Conservation (phyloP, 1,140 invertebrate genomes). For the Cherax destructor region DNA sequence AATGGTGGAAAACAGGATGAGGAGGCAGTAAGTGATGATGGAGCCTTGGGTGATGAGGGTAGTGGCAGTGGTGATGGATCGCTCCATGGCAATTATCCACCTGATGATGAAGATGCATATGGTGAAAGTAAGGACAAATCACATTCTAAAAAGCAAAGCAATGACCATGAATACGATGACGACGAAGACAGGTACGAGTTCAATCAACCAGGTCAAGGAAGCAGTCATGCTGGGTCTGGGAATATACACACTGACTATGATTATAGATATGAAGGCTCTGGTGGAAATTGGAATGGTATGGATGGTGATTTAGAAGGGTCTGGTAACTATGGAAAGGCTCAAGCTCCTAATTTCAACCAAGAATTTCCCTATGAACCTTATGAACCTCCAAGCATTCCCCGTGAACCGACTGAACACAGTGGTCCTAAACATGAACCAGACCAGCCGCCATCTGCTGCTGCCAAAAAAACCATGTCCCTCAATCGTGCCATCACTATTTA, state of each 20-base stretch:
- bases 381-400: background rate
- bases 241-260: background rate
- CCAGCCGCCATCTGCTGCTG: slow-evolving; percentile 50
- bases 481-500: slow-evolving; percentile 63
- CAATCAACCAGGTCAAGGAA: background rate
- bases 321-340: slow-evolving; percentile 5
- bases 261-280: slow-evolving; percentile 50
- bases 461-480: slow-evolving; percentile 65
- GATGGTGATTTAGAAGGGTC: slow-evolving; percentile 37
- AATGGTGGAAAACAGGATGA: slow-evolving; percentile 32
- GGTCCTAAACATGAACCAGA: slow-evolving; percentile 25
- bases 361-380: background rate
- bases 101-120: slow-evolving; percentile 68
- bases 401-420: slow-evolving; percentile 20
- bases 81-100: slow-evolving; percentile 50
- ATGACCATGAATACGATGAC: background rate
- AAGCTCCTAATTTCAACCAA: background rate
- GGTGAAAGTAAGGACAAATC: background rate
- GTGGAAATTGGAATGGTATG: slow-evolving; percentile 10
- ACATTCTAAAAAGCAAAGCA: background rate
- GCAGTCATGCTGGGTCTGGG: background rate
- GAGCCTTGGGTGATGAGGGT: slow-evolving; percentile 23
- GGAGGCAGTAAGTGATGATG: slow-evolving; percentile 42
- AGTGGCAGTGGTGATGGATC: slow-evolving; percentile 59
- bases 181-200: slow-evolving; percentile 28